Evolutionary conservation across 2,888 invertebrate genomes (phyloP).

Genomic region (Calameuta idolon): DNA sequence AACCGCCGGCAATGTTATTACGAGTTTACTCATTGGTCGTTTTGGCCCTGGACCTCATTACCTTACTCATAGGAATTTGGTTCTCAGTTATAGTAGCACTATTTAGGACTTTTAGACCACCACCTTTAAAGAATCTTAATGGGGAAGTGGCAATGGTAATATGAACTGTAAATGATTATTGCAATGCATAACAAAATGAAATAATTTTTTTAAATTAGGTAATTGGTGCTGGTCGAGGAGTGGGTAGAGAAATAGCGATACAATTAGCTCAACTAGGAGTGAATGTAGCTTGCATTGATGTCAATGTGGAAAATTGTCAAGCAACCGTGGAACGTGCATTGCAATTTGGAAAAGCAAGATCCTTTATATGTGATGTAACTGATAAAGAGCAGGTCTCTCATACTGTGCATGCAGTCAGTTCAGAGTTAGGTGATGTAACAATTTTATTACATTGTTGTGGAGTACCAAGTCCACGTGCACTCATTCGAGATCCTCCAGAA

Average conservation of each 20-base stretch:
- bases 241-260: conserved; percentile 75
- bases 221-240: conserved; percentile 78
- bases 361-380: conserved; percentile 72
- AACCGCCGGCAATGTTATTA: conserved; percentile 70
- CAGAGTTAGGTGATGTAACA: conserved; percentile 71
- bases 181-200: neutral
- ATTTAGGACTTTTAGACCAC: conserved; percentile 70
- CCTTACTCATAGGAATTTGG: conserved; percentile 69
- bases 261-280: conserved; percentile 72
- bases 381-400: conserved; percentile 69
- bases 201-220: conserved; percentile 65
- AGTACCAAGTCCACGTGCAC: conserved; percentile 72
- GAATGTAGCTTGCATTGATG: conserved; percentile 76
- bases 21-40: conserved; percentile 71
- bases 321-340: conserved; percentile 69
- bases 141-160: conserved; percentile 75
- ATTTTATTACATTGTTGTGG: conserved; percentile 76
- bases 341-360: conserved; percentile 66
- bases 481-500: conserved; percentile 70
- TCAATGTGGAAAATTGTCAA: conserved; percentile 70
- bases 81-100: conserved; percentile 70
- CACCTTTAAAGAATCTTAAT: conserved; percentile 72
- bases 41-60: conserved; percentile 70
- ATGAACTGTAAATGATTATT: conserved; percentile 7
- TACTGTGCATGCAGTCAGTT: conserved; percentile 67